Evolutionary conservation across 2,888 invertebrate species (phyloP), one percentile per base, ranked within the genome.

Genomic region (Andrena haemorrhoa): DNA sequence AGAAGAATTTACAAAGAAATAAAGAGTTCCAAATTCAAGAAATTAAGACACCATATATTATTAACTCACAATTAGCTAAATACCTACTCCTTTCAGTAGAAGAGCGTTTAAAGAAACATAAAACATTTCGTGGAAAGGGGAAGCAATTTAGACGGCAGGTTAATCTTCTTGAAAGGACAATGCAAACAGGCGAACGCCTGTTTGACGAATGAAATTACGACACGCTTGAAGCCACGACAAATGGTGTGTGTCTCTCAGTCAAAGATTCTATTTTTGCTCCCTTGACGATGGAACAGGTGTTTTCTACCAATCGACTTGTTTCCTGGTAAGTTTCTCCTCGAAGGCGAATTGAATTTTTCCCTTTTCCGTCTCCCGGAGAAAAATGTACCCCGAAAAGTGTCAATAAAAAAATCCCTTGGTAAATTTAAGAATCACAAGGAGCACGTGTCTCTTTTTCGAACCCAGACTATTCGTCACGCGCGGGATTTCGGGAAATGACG

Each of bases 191-290:
- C 26, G 35, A 65, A 58, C 20, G 51, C 20, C 31, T 53, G 73
- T 86, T 88, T 88, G 88, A 88, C 83, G 82, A 82, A 88, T 87
- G 89, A 68, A 87, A 82, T 80, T 76, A 78, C 88, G 83, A 80
- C 85, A 85, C 83, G 85, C 75, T 76, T 82, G 73, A 64, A 72
- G 70, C 72, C 80, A 26, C 82, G 85, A 86, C 88, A 86, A 89
- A 86, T 83, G 86, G 89, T 86, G 79, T 80, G 82, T 81, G 84
- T 86, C 88, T 78, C 83, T 79, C 83, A 86, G 87, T 85, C 87
- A 86, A 88, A 86, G 80, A 77, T 77, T 71, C 88, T 85, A 85
- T 88, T 85, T 78, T 76, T 49, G 82, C 68, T 80, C 35, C 49
- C 71, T 79, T 58, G 61, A 66, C 72, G 66, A 56, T 58, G 69